Evolutionary conservation across 2,113 vertebrate species (phyloP), one percentile per base, ranked within the genome.

Genomic region (Ramphastos sulfuratus): DNA sequence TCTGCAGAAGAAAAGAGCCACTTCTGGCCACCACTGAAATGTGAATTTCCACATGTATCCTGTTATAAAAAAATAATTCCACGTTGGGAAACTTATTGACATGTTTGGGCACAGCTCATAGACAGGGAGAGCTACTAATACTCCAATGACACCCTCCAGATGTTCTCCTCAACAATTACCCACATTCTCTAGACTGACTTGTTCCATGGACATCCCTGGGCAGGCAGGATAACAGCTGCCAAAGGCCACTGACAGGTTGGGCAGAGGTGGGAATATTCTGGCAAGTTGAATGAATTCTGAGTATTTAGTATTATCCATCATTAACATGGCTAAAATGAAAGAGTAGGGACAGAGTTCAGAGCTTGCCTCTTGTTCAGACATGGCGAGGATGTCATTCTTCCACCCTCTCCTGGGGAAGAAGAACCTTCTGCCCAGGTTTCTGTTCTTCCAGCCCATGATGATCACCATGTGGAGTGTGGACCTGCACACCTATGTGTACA

Each of bases 1-100:
- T 93, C 60, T 93, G 93, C 94, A 96, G 94, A 93, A 93, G 66
- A 89, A 95, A 94, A 91, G 82, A 94, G 71, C 89, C 94, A 89
- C 61, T 88, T 90, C 80, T 92, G 91, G 73, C 90, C 94, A 92
- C 52, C 4, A 44, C 92, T 95, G 92, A 94, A 96, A 92, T 82
- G 75, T 79, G 77, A 93, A 92, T 86, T 94, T 92, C 90, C 97
- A 97, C 94, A 44, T 96, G 96, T 86, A 96, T 94, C 84, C 76
- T 86, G 93, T 97, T 97, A 97, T 59, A 91, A 93, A 93, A 92
- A 94, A 96, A 94, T n/a, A 97, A 85, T 96, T 94, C 95, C 97
- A 97, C 58, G 92, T 80, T 97, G 88, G 79, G 67, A 94, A 95
- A 96, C 82, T 78, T 93, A 94, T 37, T 5, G 27, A 74, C 85